Conservation (phyloP, 2,797 vertebrate species). For the Neosilurus hyrtlii region DNA sequence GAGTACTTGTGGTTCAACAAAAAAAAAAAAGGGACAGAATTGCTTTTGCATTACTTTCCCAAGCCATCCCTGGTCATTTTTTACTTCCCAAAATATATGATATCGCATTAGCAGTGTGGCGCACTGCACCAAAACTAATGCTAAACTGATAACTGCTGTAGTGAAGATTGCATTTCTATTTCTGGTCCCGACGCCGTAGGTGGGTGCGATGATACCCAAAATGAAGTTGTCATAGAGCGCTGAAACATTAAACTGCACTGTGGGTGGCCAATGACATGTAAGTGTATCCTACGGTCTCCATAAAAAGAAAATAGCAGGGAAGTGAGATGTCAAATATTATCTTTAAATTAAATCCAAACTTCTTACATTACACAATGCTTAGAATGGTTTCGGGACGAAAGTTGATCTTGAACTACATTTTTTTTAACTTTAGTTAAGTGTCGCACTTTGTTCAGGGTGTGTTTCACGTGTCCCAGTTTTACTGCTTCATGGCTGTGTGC, state of each 20-base stretch:
- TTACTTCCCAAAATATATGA: slow-evolving; percentile 3
- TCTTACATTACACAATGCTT: background rate
- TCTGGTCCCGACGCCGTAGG: slow-evolving; percentile 13
- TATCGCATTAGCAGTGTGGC: background rate
- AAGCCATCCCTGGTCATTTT: background rate
- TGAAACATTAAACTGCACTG: slow-evolving; percentile 25
- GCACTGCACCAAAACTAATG: slow-evolving; percentile 27
- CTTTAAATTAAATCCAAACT: slow-evolving; percentile 1
- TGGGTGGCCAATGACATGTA: slow-evolving; percentile 24
- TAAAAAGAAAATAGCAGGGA: slow-evolving; percentile 14
- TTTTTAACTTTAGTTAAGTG: background rate
- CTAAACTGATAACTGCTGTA: slow-evolving; percentile 9
- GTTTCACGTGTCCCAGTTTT: background rate
- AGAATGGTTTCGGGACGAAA: background rate
- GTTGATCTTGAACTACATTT: background rate
- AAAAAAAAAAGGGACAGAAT: background rate
- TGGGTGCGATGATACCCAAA: slow-evolving; percentile 29
- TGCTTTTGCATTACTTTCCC: background rate
- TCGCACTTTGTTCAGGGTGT: background rate
- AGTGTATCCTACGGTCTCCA: slow-evolving; percentile 17
- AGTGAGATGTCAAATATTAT: slow-evolving; percentile 21
- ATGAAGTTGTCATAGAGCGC: slow-evolving; percentile 21
- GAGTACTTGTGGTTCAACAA: background rate
- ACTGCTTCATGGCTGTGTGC: background rate
- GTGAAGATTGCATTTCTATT: slow-evolving; percentile 10